Evolutionary conservation across 2,888 invertebrate genomes (phyloP).

Genomic region (Hoplodrina blanda): DNA sequence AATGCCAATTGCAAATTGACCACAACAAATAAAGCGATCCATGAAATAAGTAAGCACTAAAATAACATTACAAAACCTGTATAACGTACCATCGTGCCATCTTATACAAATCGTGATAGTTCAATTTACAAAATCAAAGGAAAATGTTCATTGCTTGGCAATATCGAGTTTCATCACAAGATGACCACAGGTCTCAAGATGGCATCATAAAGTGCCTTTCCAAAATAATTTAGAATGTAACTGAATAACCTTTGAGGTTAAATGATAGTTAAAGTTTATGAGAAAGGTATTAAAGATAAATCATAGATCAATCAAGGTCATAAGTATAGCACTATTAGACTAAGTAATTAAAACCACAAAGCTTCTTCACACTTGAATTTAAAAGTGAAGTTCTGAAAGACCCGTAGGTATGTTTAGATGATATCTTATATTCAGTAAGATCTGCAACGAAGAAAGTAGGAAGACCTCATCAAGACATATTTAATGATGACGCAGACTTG

Average conservation of each 20-base stretch:
- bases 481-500: background rate
- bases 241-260: slow-evolving; percentile 19
- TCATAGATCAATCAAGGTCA: slow-evolving; percentile 17
- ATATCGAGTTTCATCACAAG: slow-evolving; percentile 51
- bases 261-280: slow-evolving; percentile 19
- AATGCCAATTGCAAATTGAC: slow-evolving; percentile 23
- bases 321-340: background rate
- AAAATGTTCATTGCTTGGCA: slow-evolving; percentile 41
- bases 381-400: background rate
- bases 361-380: background rate
- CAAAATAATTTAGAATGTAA: slow-evolving; percentile 51
- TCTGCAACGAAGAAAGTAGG: background rate
- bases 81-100: slow-evolving; percentile 32
- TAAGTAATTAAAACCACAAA: slow-evolving; percentile 10
- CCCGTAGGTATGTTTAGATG: too few species aligned
- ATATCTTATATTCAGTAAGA: background rate
- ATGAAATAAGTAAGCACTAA: slow-evolving; percentile 22
- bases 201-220: slow-evolving; percentile 40
- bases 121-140: slow-evolving; percentile 57
- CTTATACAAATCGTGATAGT: slow-evolving; percentile 58
- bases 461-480: background rate
- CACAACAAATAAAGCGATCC: slow-evolving; percentile 33
- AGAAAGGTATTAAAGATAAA: slow-evolving; percentile 27
- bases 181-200: slow-evolving; percentile 40
- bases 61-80: slow-evolving; percentile 39